Conservation (phyloP, 2,888 invertebrate species). For the Trachelus iudaicus region DNA sequence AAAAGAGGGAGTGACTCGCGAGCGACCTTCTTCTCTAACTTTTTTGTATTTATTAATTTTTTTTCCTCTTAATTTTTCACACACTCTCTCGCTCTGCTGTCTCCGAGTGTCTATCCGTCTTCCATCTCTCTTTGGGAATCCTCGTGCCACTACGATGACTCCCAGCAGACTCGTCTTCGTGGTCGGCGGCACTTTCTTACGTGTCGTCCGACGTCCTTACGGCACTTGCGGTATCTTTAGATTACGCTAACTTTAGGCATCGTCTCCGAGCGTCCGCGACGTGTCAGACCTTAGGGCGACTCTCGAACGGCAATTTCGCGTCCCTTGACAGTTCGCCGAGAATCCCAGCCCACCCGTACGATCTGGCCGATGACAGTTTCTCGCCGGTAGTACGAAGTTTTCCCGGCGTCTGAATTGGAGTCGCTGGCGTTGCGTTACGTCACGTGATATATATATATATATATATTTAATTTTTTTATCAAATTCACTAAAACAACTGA, state of each 20-base stretch:
- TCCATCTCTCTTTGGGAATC: background rate
- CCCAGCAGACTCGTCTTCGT: background rate
- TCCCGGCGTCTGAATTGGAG: background rate
- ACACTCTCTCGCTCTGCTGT: background rate
- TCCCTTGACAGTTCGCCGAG: background rate
- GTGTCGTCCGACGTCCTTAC: slow-evolving; percentile 9
- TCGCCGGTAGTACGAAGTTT: background rate
- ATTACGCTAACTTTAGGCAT: slow-evolving; percentile 24
- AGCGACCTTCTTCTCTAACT: background rate
- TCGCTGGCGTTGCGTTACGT: background rate
- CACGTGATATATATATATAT: too few species aligned
- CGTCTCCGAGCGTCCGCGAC: background rate
- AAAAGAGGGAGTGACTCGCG: background rate
- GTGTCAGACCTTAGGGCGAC: background rate
- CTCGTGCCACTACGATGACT: background rate
- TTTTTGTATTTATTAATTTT: background rate
- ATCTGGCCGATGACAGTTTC: background rate
- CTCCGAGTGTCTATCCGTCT: background rate
- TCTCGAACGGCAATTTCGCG: background rate
- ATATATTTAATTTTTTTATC: background rate
- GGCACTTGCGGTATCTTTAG: slow-evolving; percentile 26
- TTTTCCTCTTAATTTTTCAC: background rate
- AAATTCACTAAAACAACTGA: background rate
- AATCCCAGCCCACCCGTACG: background rate
- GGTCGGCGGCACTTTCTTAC: background rate